Base-by-base conservation (phyloP, 2,888 invertebrate species). In the Sturmia bella region DNA sequence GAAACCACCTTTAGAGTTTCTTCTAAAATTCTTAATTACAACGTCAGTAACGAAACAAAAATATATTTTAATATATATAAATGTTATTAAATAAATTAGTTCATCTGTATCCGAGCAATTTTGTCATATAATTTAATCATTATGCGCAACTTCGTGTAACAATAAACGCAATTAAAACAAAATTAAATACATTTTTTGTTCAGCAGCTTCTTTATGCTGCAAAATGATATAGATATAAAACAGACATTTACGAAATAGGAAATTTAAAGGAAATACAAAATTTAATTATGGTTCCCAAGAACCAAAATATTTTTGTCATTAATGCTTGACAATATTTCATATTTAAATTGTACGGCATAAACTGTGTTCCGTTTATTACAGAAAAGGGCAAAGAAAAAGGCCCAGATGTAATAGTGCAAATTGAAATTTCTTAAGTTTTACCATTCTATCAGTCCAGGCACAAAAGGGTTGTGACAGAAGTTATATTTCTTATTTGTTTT, bases 271-370 rank as follows among this genome's bases (percentile, higher is more conserved):
- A 64, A 48, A 56, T n/a, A 74, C 54, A 57, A 66, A 69, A 50
- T 73, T 81, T 59, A 64, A 77, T 82, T 77, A 78, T 59, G 57
- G 43, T 54, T 73, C n/a, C 43, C 54, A 79, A 52, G 32, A 63
- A 1, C 19, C 69, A 54, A 41, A 21, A 68, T 24, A 74, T 66
- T 52, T 64, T 45, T 39, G 50, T 56, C 66, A 50, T 78, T 75
- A 72, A 56, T 72, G 59, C 66, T 54, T 43, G 59, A 61, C 52
- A 73, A 61, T 52, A 57, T 72, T 68, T 63, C 11, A 59, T 45
- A 68, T n/a, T n/a, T n/a, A 66, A 75, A 66, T 75, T 66, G 27
- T 68, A 24, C 57, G 41, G 69, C 21, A 41, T 66, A 70, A 78
- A 70, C 66, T 66, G 37, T 32, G 21, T n/a, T 24, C 48, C 3